These are phyloP conservation scores for Lamproptera curius DNA, from an alignment of 2,888 invertebrate genomes.

Conservation along the genomic window DNA sequence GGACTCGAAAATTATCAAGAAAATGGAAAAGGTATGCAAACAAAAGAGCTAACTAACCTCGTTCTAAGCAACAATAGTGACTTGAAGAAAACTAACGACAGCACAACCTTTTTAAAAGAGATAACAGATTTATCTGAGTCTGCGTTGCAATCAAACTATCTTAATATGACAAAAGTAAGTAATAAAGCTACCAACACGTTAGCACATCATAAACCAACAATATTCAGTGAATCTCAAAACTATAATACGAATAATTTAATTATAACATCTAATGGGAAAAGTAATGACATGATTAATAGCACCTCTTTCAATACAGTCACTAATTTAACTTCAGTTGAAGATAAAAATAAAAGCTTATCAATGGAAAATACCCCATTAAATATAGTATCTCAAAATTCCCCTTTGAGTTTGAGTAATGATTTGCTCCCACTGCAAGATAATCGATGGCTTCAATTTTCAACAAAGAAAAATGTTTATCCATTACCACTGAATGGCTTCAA, in stretches of 20 bases:
- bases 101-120: no score
- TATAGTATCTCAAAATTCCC: background rate
- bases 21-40: slow-evolving; percentile 29
- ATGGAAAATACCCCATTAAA: background rate
- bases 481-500: slow-evolving; percentile 45
- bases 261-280: no score
- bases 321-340: slow-evolving; percentile 40
- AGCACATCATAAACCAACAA: no score
- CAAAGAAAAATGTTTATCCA: slow-evolving; percentile 33
- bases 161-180: no score
- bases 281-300: no score
- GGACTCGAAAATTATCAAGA: slow-evolving; percentile 34
- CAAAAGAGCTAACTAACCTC: slow-evolving; percentile 27
- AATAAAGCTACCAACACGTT: no score
- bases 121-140: slow-evolving; percentile 5
- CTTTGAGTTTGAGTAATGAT: slow-evolving; percentile 20
- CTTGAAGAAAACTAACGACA: no score
- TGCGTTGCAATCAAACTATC: slow-evolving; percentile 1
- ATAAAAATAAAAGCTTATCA: background rate
- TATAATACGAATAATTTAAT: no score
- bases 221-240: no score
- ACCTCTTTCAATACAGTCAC: no score
- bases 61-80: slow-evolving; percentile 16
- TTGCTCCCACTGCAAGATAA: slow-evolving; percentile 44
- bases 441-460: slow-evolving; percentile 52